Evolutionary conservation across 2,888 invertebrate species (phyloP), one percentile per base, ranked within the genome.

Genomic region (Sclerodermus sp.): DNA sequence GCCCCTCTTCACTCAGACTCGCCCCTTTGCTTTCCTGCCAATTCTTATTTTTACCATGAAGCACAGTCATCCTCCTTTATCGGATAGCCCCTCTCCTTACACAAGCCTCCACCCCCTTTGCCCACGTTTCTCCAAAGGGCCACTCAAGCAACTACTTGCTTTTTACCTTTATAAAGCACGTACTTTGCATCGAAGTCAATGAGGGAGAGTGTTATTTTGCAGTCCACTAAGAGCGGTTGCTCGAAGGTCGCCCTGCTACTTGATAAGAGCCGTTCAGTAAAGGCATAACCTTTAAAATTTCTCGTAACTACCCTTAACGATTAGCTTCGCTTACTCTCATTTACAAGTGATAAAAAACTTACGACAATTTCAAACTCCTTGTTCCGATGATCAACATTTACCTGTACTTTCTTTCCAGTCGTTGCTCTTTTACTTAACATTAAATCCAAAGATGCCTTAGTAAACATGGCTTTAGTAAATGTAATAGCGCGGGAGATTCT

Each of bases 221-320:
- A 31, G 39, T 39, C 12, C 49, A 38, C 41, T 30, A 30, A 51
- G 51, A 48, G 37, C 18, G 47, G 29, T 41, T 37, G 23, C 38
- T 34, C 47, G 44, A 34, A 37, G 37, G 16, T 23, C 23, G 8
- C 23, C 23, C 38, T 23, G 45, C 44, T 47, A 39, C 40, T n/a
- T 45, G 51, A 55, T 57, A 52, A 52, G 45, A 36, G 40, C 32
- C 43, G 39, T 52, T 47, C 41, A 36, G 42, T n/a, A 29, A 34
- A 48, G 37, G 43, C 42, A 42, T 37, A 39, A 46, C 47, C 51
- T 51, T 53, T 51, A 51, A 49, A 55, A 57, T 57, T 60, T 51
- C 48, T 50, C 57, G 46, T 44, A 47, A 49, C 42, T 44, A 37
- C 43, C 51, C 42, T 50, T 45, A 51, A 46, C 53, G 57, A 51